Evolutionary conservation across 2,888 invertebrate genomes (phyloP), one percentile per base, ranked within the genome.

Genomic region (Vesta saturnalis): DNA sequence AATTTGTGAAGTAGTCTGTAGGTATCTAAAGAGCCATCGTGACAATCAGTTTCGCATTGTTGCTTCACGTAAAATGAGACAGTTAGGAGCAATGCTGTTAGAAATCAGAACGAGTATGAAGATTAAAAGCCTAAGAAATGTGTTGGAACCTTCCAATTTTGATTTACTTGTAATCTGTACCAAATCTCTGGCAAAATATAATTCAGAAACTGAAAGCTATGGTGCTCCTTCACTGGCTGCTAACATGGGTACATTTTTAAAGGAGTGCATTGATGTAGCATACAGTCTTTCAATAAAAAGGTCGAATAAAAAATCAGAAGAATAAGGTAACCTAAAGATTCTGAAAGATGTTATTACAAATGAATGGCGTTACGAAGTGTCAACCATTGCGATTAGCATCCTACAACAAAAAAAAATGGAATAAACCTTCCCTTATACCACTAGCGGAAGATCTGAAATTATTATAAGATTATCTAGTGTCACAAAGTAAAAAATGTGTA

Each of bases 401-500:
- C 30, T 71, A n/a, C 56, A 64, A 35, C 43, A 67, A 16, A 68
- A 73, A 21, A 30, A 73, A 60, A 57, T 71, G 67, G 71, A 72
- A 71, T 22, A 71, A 73, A 54, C 18, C 67, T 12, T 59, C 68
- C 15, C 14, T 69, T 3, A 49, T 69, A 23, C 71, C 73, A 30
- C 22, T 69, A 16, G 69, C 67, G 1, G 59, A 49, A 3, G 71
- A 73, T 30, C 22, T 73, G 5, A 67, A 64, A 49, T 8, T 64
- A 15, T 61, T 73, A 23, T 71, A 62, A 54, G 30, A 59, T 8
- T 71, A 67, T 60, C 57, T 73, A 49, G 15, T 22, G 6, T 35
- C 22, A 23, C 60, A 58, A n/a, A 35, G 19, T 21, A 21, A 61
- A 23, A 54, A 19, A 19, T 12, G 5, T 54, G 5, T 18, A n/a